phyloP scores from a whole-genome alignment of 2,888 invertebrate species.

The Scaeva pyrastri region DNA sequence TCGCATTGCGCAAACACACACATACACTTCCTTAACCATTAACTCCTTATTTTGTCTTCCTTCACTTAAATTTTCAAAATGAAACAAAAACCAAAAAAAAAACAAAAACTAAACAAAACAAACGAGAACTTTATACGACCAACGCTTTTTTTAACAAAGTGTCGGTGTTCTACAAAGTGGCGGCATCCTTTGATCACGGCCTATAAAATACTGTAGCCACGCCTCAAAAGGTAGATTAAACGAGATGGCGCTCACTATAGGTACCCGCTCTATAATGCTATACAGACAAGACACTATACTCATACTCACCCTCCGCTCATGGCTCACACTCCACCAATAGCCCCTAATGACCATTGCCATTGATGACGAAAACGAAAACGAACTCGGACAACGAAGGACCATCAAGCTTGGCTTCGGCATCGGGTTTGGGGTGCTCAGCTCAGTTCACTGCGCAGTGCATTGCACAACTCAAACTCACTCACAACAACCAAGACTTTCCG shows the following conservation, averaged over 20 bases:
- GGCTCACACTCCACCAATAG: constrained; percentile 78
- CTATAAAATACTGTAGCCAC: constrained; percentile 83
- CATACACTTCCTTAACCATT: constrained; percentile 12
- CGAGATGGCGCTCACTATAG: constrained; percentile 83
- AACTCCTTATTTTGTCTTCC: constrained; percentile 65
- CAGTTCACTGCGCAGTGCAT: not conserved
- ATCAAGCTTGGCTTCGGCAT: constrained; percentile 39
- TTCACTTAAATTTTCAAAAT: constrained; percentile 58
- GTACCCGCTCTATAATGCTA: constrained; percentile 41
- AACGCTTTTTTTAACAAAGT: constrained; percentile 70
- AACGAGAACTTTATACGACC: constrained; percentile 57
- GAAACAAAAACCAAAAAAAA: no score
- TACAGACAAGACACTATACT: not conserved
- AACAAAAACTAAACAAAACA: constrained; percentile 46
- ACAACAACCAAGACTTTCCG: constrained; percentile 53
- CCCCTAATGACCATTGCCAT: constrained; percentile 77
- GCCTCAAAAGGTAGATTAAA: constrained; percentile 83
- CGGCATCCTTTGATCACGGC: constrained; percentile 83
- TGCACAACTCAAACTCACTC: not conserved
- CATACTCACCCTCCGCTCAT: constrained; percentile 75
- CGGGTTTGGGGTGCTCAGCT: constrained; percentile 4
- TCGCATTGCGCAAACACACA: constrained; percentile 12
- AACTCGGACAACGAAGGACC: not conserved
- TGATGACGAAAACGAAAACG: constrained; percentile 49
- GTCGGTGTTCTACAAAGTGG: constrained; percentile 82